phyloP scores from a whole-genome alignment of 2,797 vertebrate genomes.

The Neosilurus hyrtlii region DNA sequence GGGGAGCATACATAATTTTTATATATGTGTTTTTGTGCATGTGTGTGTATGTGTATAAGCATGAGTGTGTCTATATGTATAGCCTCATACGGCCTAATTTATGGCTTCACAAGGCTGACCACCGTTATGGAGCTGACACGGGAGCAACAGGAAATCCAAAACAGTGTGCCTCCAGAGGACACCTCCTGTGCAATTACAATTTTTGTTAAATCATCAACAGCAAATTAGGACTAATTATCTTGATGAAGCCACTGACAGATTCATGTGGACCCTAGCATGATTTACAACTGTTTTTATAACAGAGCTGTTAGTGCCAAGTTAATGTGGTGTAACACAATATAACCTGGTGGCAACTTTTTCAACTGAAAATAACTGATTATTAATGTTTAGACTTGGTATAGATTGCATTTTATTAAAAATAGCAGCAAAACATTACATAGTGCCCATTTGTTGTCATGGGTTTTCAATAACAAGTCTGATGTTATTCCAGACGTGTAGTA shows the following conservation, averaged over 20 bases:
- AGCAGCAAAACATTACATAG: conserved; percentile 18
- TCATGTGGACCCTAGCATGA: conserved; percentile 63
- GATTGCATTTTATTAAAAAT: conserved; percentile 3
- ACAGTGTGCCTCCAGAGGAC: conserved; percentile 40
- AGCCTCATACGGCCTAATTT: conserved; percentile 4
- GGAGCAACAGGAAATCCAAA: conserved; percentile 61
- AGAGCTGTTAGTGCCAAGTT: conserved; percentile 42
- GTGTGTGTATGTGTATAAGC: conserved; percentile 1
- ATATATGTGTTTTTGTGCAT: conserved; percentile 13
- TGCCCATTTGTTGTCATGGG: not conserved
- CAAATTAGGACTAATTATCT: conserved; percentile 72
- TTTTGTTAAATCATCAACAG: conserved; percentile 70
- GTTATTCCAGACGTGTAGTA: not conserved
- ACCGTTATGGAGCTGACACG: conserved; percentile 64
- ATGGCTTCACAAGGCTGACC: conserved; percentile 57
- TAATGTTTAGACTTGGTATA: not conserved
- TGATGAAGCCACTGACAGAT: conserved; percentile 69
- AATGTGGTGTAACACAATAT: conserved; percentile 43
- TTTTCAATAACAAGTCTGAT: not conserved
- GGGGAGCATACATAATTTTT: conserved; percentile 22
- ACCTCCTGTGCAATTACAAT: conserved; percentile 58
- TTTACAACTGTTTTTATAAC: conserved; percentile 66
- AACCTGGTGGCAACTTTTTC: conserved; percentile 30
- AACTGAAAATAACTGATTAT: conserved; percentile 21
- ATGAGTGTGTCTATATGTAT: conserved; percentile 17